Evolutionary conservation across 2,888 invertebrate genomes (phyloP), one percentile per base, ranked within the genome.

Genomic region (Thera obeliscata): DNA sequence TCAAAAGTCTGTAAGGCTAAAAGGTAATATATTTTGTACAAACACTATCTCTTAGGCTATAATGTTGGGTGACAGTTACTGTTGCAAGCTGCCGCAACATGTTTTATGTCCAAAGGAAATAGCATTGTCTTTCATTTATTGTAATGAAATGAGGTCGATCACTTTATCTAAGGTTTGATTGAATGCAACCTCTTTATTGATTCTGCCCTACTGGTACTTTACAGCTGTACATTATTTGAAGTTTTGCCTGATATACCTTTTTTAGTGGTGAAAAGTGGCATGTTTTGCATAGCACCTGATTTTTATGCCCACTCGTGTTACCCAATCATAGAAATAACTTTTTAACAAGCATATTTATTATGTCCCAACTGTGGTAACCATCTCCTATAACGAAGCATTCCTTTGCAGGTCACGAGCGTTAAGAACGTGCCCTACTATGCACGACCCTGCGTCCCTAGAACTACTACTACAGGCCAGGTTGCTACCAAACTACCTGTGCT

Each of bases 1-100:
- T 38, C 38, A 38, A 38, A 38, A 38, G 43, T 43, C 43, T 46
- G 9, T 1, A 46, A 46, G 43, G 8, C 43, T 46, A 46, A 46
- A 9, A 9, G 43, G 22, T 41, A n/a, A 2, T 2, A 48, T 48
- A 35, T 58, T 33, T 2, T 8, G 11, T 35, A 11, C 7, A 4
- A 58, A 6, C 58, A 11, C 11, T 6, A 48, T 35, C 66, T 66
- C 61, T 41, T 36, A 38, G 2, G 3, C 62, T 58, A 61, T 38
- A 62, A 55, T 38, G 56, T 60, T 46, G 52, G 63, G 67, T 64
- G 67, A 67, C 67, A 67, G 67, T 64, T 67, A 67, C 50, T 56
- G 50, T 61, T 54, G 60, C 64, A 67, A 64, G 67, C 63, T 67
- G 67, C 35, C 56, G 64, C 60, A 57, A 8, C 58, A 46, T 61